Evolutionary conservation across 1,140 invertebrate species (phyloP).

Genomic region (Hyles vespertilio): DNA sequence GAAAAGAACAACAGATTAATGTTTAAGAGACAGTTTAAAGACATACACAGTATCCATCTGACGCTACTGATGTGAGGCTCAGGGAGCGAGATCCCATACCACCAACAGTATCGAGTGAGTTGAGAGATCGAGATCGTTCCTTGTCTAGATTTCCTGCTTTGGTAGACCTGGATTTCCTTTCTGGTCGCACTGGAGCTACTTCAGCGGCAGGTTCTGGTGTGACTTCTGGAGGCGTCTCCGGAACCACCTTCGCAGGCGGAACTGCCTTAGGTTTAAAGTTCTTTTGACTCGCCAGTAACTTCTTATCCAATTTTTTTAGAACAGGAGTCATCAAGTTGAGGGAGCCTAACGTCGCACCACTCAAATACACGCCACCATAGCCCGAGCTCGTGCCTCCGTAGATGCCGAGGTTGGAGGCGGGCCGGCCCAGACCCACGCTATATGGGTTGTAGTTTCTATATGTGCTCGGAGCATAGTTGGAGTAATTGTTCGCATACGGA

Average conservation of each 20-base stretch:
- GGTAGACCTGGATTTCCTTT: constrained; percentile 40
- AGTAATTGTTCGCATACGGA: constrained; percentile 51
- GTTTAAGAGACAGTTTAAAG: neutral
- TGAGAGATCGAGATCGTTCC: constrained; percentile 59
- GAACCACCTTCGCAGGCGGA: constrained; percentile 42
- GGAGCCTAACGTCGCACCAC: constrained; percentile 67
- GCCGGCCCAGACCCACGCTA: constrained; percentile 50
- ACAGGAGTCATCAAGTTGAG: constrained; percentile 75
- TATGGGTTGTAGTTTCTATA: constrained; percentile 75
- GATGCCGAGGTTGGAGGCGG: constrained; percentile 60
- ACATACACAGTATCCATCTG: constrained; percentile 71
- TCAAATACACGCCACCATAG: constrained; percentile 78
- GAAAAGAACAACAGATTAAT: constrained; percentile 3
- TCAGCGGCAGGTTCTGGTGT: constrained; percentile 15
- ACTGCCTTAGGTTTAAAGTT: constrained; percentile 66
- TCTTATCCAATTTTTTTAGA: constrained; percentile 74
- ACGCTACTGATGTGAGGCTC: constrained; percentile 61
- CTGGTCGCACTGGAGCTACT: constrained; percentile 49
- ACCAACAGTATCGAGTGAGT: constrained; percentile 42
- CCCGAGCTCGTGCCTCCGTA: constrained; percentile 80
- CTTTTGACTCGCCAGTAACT: constrained; percentile 61
- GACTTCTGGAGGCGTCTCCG: constrained; percentile 24
- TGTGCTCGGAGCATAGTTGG: constrained; percentile 52
- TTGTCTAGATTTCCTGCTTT: constrained; percentile 47
- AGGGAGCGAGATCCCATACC: constrained; percentile 46